Percentiles rank a stretch among this genome's conserved stretches.
Conservation (phyloP, 2,797 vertebrate species). For the Oreochromis grahami region DNA sequence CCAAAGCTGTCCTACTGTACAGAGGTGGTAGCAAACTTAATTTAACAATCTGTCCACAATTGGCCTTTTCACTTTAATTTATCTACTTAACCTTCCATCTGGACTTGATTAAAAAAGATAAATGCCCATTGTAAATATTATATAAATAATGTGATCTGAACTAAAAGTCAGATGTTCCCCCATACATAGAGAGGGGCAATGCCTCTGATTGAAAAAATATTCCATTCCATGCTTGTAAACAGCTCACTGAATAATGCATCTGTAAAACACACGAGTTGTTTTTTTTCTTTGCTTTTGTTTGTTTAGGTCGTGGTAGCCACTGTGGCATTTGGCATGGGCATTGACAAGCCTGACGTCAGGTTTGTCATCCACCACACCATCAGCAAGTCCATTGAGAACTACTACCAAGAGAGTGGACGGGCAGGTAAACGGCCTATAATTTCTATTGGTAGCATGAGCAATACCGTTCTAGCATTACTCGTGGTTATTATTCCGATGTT, state of each 20-base stretch:
- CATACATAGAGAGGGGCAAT: not conserved
- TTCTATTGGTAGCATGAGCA: not conserved
- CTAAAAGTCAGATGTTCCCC: not conserved
- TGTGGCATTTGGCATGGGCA: slow-evolving; percentile 98
- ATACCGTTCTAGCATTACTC: not conserved
- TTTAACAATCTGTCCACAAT: not conserved
- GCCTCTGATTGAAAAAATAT: accelerated
- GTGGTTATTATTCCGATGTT: not conserved
- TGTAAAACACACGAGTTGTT: not conserved
- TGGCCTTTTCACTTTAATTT: not conserved
- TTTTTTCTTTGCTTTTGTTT: not conserved
- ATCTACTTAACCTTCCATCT: not conserved
- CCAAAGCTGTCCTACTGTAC: not conserved
- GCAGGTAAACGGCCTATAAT: slow-evolving; percentile 78
- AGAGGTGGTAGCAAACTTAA: not conserved
- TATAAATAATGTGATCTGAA: not conserved
- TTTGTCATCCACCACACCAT: slow-evolving; percentile 97
- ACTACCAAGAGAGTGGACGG: slow-evolving; percentile 97
- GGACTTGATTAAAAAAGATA: not conserved
- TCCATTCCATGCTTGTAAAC: not conserved
- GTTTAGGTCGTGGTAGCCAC: slow-evolving; percentile 93
- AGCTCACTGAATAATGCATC: not conserved
- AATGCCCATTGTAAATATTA: not conserved
- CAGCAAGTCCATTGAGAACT: slow-evolving; percentile 98
- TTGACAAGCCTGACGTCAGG: slow-evolving; percentile 92